These are phyloP conservation scores for Athene noctua DNA, from an alignment of 2,113 vertebrate species.

Conservation along the genomic window DNA sequence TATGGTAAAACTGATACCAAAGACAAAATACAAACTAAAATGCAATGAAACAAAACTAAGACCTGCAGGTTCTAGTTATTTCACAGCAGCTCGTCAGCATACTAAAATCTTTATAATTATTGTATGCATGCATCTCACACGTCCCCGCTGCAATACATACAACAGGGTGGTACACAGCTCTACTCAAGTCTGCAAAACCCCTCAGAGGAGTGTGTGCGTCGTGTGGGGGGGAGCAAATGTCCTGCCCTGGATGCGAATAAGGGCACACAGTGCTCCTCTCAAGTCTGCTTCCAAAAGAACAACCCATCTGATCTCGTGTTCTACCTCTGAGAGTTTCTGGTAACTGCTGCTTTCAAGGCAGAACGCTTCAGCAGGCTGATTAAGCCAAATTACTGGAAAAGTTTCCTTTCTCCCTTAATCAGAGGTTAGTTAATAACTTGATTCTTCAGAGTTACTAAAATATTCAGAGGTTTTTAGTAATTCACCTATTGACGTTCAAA, in stretches of 20 bases:
- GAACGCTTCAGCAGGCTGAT: background rate
- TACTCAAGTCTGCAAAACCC: background rate
- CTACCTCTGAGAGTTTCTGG: background rate
- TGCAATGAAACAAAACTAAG: background rate
- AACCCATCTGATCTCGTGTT: too few species aligned
- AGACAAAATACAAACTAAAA: background rate
- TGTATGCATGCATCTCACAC: background rate
- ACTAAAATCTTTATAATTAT: background rate
- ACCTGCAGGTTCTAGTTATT: background rate
- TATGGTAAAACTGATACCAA: background rate
- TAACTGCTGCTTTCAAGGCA: background rate
- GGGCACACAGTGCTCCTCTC: accelerated
- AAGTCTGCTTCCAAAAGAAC: background rate
- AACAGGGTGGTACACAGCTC: background rate
- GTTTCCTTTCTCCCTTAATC: background rate
- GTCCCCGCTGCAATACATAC: background rate
- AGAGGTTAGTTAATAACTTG: background rate
- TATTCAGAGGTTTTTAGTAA: background rate
- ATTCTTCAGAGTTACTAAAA: background rate
- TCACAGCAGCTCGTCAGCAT: background rate
- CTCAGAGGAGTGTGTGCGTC: background rate
- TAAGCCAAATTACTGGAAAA: background rate
- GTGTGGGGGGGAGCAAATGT: background rate
- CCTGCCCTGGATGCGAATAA: background rate
- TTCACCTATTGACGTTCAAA: background rate